phyloP scores from a whole-genome alignment of 2,797 vertebrate species.

The Peromyscus eremicus region DNA sequence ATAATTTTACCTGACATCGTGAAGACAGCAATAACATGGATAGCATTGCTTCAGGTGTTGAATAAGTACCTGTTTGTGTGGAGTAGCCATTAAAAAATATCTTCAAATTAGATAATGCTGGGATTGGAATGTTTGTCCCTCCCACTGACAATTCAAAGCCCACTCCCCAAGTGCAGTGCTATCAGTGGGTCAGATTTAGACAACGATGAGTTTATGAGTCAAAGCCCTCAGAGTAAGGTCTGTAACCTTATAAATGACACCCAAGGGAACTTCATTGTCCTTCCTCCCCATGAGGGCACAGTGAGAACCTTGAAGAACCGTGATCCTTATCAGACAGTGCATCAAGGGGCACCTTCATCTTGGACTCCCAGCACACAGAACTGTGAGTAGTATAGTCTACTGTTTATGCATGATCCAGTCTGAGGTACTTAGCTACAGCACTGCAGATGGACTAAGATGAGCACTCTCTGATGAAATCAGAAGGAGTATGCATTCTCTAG shows the following conservation, averaged over 20 bases:
- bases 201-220: no score
- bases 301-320: background rate
- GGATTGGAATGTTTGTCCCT: background rate
- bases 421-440: background rate
- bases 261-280: no score
- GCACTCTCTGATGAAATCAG: background rate
- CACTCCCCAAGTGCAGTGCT: background rate
- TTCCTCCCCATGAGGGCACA: no score
- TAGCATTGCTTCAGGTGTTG: background rate
- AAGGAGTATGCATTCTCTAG: background rate
- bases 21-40: background rate
- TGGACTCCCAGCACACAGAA: no score
- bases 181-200: background rate
- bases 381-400: fast-evolving
- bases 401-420: background rate
- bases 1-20: background rate
- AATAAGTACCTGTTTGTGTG: background rate
- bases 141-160: background rate
- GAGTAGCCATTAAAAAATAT: background rate
- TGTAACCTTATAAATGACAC: background rate
- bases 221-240: background rate
- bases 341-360: fast-evolving
- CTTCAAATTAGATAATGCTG: background rate
- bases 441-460: no score
- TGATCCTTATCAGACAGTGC: background rate